Evolutionary conservation across 2,113 vertebrate species (phyloP), one percentile per base, ranked within the genome.

Genomic region (Pseudorectes ferrugineus): DNA sequence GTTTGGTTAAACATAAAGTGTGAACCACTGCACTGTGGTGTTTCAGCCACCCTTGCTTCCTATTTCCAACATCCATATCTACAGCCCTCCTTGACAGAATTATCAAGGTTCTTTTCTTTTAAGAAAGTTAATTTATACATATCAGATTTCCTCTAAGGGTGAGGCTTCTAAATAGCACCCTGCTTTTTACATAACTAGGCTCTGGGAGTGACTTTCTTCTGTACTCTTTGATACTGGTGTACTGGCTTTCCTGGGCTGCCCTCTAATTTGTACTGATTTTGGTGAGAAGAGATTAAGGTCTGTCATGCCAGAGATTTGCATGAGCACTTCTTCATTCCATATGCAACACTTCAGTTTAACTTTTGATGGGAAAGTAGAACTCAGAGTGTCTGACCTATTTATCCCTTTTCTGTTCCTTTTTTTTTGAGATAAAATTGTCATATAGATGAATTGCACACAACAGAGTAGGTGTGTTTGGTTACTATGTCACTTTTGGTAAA

Each of bases 1-100:
- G 55, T 97, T 96, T 94, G 74, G 70, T 96, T 97, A 97, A 97
- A 93, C 59, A 92, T 83, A 81, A 97, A 95, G 84, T 42, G 19
- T 93, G 95, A 96, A 94, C 86, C 62, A 72, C 72, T 80, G 72
- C 65, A 83, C 66, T 51, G 24, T 89, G 77, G 48, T 61, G 36
- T 84, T 94, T 94, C 95, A 95, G 91, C 94, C 90, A 95, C 21
- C 28, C 55, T 94, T 86, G 59, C 35, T 93, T 91, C 89, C 72
- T 76, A 36, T 94, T 97, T 97, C 72, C 85, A 96, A 79, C 28
- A 93, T 78, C 63, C 43, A 86, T 85, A 97, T 96, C 96, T 97
- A 83, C 49, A 96, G 28, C n/a, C 51, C 88, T 95, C 92, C 77
- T 87, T 94, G 82, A 93, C 71, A 87, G 43, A 76, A 35, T 81